Conservation (phyloP, 2,797 vertebrate genomes). For the Cossypha polioptera region DNA sequence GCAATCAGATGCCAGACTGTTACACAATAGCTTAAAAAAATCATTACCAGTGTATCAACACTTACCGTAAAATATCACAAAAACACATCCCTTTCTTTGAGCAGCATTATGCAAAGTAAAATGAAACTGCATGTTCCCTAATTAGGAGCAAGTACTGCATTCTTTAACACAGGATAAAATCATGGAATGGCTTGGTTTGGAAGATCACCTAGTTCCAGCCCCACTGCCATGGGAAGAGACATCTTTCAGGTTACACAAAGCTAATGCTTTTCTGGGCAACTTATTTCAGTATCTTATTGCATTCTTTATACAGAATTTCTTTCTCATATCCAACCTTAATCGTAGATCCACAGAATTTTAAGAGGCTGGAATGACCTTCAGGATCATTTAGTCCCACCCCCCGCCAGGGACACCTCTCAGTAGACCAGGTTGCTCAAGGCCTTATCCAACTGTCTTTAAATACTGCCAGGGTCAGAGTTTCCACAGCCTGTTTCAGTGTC, state of each 20-base stretch:
- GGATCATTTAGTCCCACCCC: not conserved
- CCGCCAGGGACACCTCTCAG: not conserved
- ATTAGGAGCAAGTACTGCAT: not conserved
- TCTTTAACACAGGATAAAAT: not conserved
- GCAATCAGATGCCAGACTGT: not conserved
- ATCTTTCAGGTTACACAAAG: not conserved
- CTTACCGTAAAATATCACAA: not conserved
- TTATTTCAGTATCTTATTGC: not conserved
- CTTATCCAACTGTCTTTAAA: not conserved
- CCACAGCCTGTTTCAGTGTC: not conserved
- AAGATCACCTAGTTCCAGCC: not conserved
- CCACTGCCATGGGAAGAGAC: not conserved
- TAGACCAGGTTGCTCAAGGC: not conserved
- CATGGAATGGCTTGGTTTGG: not conserved
- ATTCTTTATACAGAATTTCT: not conserved
- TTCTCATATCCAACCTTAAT: not conserved
- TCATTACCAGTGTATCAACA: not conserved
- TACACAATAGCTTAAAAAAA: not conserved
- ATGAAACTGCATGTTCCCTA: not conserved
- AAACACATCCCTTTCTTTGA: not conserved
- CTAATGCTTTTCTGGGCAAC: not conserved
- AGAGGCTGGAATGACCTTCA: not conserved
- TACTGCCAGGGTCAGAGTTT: not conserved
- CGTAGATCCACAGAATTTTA: not conserved
- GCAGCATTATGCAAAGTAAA: not conserved